A percentile compares a stretch with the other conserved stretches of the same genome.
Evolutionary conservation across 2,113 vertebrate genomes (phyloP).

Genomic region (Menura novaehollandiae): DNA sequence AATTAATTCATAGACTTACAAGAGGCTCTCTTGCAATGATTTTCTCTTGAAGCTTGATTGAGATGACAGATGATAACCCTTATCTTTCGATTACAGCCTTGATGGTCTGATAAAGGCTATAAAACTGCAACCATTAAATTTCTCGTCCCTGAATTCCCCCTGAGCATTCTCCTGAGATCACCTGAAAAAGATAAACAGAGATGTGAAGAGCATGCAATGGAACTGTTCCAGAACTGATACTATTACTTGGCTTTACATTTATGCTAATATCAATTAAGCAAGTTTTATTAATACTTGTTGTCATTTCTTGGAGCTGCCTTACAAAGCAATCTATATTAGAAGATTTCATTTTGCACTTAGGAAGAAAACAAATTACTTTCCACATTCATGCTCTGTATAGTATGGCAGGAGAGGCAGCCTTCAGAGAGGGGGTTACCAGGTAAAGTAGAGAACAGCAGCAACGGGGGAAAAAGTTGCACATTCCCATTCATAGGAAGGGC

Average conservation of each 20-base stretch:
- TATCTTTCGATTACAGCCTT: background rate
- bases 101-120: conserved; percentile 34
- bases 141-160: conserved; percentile 25
- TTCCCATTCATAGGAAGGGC: background rate
- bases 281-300: background rate
- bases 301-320: background rate
- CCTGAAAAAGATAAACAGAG: conserved; percentile 29
- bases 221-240: conserved; percentile 25
- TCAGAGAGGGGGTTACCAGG: background rate
- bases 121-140: background rate
- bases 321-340: background rate
- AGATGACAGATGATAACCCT: background rate
- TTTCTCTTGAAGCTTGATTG: background rate
- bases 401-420: background rate
- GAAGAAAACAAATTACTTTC: background rate
- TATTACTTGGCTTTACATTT: background rate
- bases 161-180: conserved; percentile 27
- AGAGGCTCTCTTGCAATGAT: background rate
- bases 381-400: background rate
- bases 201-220: background rate
- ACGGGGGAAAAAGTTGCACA: background rate
- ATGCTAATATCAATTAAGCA: conserved; percentile 21
- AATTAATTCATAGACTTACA: conserved; percentile 8
- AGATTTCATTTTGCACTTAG: background rate
- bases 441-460: background rate